Percentiles rank a stretch among this genome's conserved stretches.
Evolutionary conservation across 2,888 invertebrate species (phyloP).

Genomic region (Pyrgus malvae): DNA sequence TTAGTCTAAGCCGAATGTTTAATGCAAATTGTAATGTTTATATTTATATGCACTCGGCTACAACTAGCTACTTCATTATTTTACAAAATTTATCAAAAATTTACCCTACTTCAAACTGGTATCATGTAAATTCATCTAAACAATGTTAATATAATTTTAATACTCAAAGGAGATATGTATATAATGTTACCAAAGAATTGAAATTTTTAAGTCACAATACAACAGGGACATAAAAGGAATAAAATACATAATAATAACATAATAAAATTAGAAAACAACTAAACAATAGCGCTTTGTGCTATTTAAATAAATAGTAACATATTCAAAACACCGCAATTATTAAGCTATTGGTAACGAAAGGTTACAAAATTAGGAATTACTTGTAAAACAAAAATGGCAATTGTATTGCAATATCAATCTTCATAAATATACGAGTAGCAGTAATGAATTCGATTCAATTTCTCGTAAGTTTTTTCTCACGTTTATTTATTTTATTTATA

Average conservation of each 20-base stretch:
- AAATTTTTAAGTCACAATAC: not conserved
- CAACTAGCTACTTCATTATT: not conserved
- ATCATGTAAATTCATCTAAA: slow-evolving; percentile 33
- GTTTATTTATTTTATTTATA: no score
- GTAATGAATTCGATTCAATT: no score
- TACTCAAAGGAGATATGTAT: slow-evolving; percentile 18
- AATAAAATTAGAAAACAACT: not conserved
- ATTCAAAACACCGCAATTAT: not conserved
- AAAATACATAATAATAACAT: not conserved
- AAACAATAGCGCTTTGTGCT: slow-evolving; percentile 2
- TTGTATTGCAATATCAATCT: no score
- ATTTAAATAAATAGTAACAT: not conserved
- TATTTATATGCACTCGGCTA: not conserved
- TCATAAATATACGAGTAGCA: no score
- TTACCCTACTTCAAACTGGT: slow-evolving; percentile 17
- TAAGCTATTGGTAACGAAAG: not conserved
- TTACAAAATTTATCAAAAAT: slow-evolving; percentile 18
- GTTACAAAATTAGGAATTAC: not conserved
- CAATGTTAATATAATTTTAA: slow-evolving; percentile 12
- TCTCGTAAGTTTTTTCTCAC: no score
- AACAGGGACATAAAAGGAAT: not conserved
- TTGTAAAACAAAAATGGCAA: no score
- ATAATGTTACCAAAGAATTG: not conserved
- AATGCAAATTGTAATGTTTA: not conserved
- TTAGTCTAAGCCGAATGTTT: not conserved